phyloP scores from a whole-genome alignment of 1,140 invertebrate genomes.

The Drosophila biarmipes region DNA sequence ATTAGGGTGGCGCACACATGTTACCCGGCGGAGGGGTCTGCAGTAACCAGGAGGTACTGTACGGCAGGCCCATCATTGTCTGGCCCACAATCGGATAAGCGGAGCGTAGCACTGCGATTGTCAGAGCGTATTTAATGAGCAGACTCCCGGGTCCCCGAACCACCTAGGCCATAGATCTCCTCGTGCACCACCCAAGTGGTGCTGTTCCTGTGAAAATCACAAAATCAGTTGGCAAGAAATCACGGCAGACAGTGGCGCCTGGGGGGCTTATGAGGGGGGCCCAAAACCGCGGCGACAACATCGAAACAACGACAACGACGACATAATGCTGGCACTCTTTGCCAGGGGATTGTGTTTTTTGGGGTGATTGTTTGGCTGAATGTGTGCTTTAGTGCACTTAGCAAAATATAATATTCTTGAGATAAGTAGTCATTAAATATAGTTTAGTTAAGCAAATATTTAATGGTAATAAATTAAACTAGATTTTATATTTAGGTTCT shows the following conservation, averaged over 20 bases:
- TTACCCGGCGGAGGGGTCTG: constrained; percentile 1
- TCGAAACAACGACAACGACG: constrained; percentile 48
- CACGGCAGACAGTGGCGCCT: constrained; percentile 37
- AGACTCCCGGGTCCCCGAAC: constrained; percentile 1
- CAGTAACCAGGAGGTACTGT: neutral
- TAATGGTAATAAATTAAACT: too few species aligned
- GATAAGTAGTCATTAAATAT: neutral
- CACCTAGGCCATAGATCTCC: neutral
- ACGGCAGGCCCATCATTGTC: constrained; percentile 50
- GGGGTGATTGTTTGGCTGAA: constrained; percentile 12
- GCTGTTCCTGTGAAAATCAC: constrained; percentile 74
- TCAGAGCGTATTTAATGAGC: constrained; percentile 81
- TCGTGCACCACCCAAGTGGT: constrained; percentile 28
- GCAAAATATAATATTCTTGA: neutral
- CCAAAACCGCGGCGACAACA: constrained; percentile 50
- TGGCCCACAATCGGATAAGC: constrained; percentile 67
- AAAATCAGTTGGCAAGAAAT: constrained; percentile 82
- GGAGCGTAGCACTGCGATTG: constrained; percentile 64
- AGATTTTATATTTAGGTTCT: too few species aligned
- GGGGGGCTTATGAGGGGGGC: neutral
- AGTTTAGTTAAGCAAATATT: neutral
- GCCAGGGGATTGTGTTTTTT: constrained; percentile 47
- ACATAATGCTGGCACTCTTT: constrained; percentile 56
- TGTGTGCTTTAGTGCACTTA: constrained; percentile 19
- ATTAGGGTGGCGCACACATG: constrained; percentile 55